Percentiles rank a stretch among this genome's conserved stretches.
These are phyloP conservation scores for Hirudinaria manillensis DNA, from an alignment of 2,888 invertebrate species.

Conservation along the genomic window DNA sequence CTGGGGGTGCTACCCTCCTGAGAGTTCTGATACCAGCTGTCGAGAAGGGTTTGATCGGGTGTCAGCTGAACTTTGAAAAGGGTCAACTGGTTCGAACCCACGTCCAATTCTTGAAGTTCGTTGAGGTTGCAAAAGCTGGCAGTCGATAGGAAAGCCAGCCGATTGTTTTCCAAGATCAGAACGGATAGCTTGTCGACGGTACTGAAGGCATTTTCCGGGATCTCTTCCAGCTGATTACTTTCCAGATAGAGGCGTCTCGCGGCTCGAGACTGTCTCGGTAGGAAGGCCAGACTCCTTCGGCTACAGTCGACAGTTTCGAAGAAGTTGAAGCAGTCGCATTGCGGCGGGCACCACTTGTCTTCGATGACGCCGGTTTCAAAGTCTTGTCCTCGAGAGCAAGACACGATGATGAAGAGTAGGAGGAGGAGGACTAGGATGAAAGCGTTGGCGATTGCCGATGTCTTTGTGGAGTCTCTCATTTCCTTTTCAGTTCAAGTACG, in stretches of 20 bases:
- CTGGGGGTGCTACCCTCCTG: not conserved
- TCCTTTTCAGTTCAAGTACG: too few species aligned
- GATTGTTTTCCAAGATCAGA: slow-evolving; percentile 37
- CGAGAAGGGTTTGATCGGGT: not conserved
- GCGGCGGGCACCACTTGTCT: slow-evolving; percentile 37
- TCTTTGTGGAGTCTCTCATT: too few species aligned
- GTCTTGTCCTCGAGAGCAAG: not conserved
- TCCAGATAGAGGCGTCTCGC: slow-evolving; percentile 37
- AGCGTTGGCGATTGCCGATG: too few species aligned
- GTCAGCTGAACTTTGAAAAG: slow-evolving; percentile 25
- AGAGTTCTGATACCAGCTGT: slow-evolving; percentile 2
- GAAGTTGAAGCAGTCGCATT: slow-evolving; percentile 39
- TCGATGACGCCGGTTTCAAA: slow-evolving; percentile 22
- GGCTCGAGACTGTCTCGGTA: slow-evolving; percentile 27
- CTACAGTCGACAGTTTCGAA: slow-evolving; percentile 40
- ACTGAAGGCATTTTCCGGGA: slow-evolving; percentile 30
- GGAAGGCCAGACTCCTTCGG: slow-evolving; percentile 30
- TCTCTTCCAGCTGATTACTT: slow-evolving; percentile 35
- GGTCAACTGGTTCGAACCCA: slow-evolving; percentile 36
- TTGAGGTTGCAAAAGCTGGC: slow-evolving; percentile 35
- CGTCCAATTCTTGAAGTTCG: slow-evolving; percentile 37
- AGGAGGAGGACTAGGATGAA: not conserved
- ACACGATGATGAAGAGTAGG: not conserved
- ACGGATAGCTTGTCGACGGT: slow-evolving; percentile 32
- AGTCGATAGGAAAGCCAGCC: slow-evolving; percentile 31